phyloP scores from a whole-genome alignment of 1,140 invertebrate species.

The Pissodes strobi region DNA sequence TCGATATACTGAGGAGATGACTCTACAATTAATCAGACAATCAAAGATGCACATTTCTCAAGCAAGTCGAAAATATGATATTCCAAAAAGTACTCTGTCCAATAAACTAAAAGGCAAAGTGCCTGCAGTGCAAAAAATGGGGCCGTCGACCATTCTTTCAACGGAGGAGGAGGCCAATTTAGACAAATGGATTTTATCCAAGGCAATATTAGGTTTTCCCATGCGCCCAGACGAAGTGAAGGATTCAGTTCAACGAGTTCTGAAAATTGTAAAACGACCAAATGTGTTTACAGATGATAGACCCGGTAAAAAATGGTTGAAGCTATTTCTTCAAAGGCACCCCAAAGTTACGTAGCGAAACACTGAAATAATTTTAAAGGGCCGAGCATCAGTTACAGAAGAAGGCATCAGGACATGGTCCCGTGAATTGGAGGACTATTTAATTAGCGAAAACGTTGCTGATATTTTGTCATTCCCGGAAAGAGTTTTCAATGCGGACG shows the following conservation, averaged over 20 bases:
- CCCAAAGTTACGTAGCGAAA: slow-evolving; percentile 12
- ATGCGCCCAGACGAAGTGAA: slow-evolving; percentile 29
- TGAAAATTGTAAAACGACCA: slow-evolving; percentile 7
- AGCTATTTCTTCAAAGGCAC: slow-evolving; percentile 20
- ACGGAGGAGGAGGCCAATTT: slow-evolving; percentile 9
- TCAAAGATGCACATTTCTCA: no score
- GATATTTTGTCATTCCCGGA: no score
- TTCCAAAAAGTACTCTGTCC: slow-evolving; percentile 43
- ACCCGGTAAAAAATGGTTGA: slow-evolving; percentile 23
- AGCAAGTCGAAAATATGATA: slow-evolving; percentile 42
- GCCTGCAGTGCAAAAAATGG: slow-evolving; percentile 20
- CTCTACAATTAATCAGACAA: no score
- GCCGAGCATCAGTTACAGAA: slow-evolving; percentile 25
- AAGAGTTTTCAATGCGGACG: slow-evolving; percentile 53
- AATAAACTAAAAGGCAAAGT: slow-evolving; percentile 29
- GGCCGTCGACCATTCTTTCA: slow-evolving; percentile 3
- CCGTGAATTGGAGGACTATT: not conserved
- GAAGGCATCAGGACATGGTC: slow-evolving; percentile 10
- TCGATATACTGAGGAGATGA: no score
- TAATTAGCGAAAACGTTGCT: no score
- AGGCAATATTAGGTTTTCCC: slow-evolving; percentile 29
- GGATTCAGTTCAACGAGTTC: slow-evolving; percentile 27
- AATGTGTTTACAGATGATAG: slow-evolving; percentile 8
- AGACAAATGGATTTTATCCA: slow-evolving; percentile 14
- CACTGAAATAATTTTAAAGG: slow-evolving; percentile 28